Conservation (phyloP, 2,113 vertebrate genomes). For the Aepyceros melampus region DNA sequence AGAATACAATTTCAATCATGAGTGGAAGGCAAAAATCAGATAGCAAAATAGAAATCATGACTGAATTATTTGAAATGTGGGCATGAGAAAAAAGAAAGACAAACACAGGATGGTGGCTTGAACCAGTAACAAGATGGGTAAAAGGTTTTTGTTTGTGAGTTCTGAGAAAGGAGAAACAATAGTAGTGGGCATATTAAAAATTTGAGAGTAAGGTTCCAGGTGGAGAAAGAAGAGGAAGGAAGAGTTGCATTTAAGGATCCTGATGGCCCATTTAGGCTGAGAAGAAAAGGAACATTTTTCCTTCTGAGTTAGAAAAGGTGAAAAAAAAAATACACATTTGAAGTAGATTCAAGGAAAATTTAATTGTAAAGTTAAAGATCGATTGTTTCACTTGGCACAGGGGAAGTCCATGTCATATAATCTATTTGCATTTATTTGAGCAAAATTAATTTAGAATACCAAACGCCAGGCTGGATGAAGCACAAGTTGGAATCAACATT, state of each 20-base stretch:
- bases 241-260: not conserved
- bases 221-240: conserved; percentile 9
- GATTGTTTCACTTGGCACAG: not conserved
- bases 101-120: not conserved
- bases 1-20: not conserved
- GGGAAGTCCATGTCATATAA: not conserved
- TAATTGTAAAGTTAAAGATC: not conserved
- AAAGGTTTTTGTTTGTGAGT: not conserved
- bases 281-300: not conserved
- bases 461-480: too few species aligned
- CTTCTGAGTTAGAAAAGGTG: conserved; percentile 4
- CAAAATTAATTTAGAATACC: conserved; percentile 29
- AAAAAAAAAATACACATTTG: not conserved
- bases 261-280: not conserved
- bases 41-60: not conserved
- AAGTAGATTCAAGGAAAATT: not conserved
- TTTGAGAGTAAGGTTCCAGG: not conserved
- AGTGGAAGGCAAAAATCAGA: not conserved
- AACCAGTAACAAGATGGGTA: not conserved
- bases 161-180: conserved; percentile 34
- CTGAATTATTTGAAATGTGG: not conserved
- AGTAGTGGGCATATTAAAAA: not conserved
- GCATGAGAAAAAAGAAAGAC: not conserved
- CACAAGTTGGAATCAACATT: too few species aligned
- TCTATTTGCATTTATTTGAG: conserved; percentile 21